These are phyloP conservation scores for Drosophila triauraria DNA, from an alignment of 1,140 invertebrate species.

Conservation along the genomic window DNA sequence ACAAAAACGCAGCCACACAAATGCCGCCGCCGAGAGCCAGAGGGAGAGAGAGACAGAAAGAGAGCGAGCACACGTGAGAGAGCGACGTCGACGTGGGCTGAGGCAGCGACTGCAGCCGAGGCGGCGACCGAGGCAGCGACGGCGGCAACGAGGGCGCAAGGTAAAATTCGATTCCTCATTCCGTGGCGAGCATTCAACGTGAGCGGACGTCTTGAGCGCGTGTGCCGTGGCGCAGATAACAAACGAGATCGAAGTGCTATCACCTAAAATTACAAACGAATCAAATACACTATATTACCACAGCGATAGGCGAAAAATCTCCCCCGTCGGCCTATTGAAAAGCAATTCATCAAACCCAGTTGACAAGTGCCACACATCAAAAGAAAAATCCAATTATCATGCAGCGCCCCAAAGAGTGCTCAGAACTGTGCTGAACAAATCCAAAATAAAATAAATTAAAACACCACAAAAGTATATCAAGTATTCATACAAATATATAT, in stretches of 20 bases:
- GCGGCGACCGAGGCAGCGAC: slow-evolving; percentile 14
- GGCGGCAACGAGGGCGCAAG: slow-evolving; percentile 49
- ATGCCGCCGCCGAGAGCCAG: slow-evolving; percentile 24
- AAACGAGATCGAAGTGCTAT: slow-evolving; percentile 39
- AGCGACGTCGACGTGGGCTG: slow-evolving; percentile 17
- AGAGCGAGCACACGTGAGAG: slow-evolving; percentile 50
- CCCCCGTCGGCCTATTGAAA: not conserved
- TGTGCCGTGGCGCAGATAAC: slow-evolving; percentile 49
- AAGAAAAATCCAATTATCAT: slow-evolving; percentile 28
- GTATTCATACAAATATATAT: slow-evolving; percentile 5
- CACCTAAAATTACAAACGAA: slow-evolving; percentile 21
- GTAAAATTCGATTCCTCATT: slow-evolving; percentile 76
- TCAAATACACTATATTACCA: slow-evolving; percentile 31
- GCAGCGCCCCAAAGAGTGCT: slow-evolving; percentile 51
- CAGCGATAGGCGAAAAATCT: not conserved
- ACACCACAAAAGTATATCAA: slow-evolving; percentile 17
- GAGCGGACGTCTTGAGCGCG: slow-evolving; percentile 65
- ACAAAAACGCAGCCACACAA: slow-evolving; percentile 66
- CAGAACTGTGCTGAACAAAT: slow-evolving; percentile 43
- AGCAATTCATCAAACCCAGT: slow-evolving; percentile 24
- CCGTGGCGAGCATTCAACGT: slow-evolving; percentile 71
- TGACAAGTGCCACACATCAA: slow-evolving; percentile 32
- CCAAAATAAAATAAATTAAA: slow-evolving; percentile 1
- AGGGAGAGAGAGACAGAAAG: slow-evolving; percentile 15
- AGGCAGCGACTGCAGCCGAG: slow-evolving; percentile 5